Percentiles rank a stretch among this genome's conserved stretches.
These are phyloP conservation scores for Isurus oxyrinchus DNA, from an alignment of 2,113 vertebrate species.

Conservation along the genomic window DNA sequence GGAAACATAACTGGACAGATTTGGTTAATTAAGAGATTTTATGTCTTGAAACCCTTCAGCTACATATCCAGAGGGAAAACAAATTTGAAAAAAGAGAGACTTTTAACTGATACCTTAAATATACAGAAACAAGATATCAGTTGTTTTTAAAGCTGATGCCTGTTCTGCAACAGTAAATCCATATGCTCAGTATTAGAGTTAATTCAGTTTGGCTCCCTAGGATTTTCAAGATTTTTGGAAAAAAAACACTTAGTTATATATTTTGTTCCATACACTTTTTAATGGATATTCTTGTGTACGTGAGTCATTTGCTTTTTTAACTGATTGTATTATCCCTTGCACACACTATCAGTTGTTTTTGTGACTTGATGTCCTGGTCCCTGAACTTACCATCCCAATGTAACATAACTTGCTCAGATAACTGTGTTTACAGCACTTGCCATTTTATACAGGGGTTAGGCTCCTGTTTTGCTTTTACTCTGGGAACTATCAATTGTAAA, in stretches of 20 bases:
- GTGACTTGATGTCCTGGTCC: neutral
- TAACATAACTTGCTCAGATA: neutral
- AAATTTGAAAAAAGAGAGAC: neutral
- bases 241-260: neutral
- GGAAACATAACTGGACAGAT: neutral
- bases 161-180: neutral
- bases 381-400: neutral
- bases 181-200: constrained; percentile 3
- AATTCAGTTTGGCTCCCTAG: neutral
- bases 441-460: neutral
- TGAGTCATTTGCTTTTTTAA: neutral
- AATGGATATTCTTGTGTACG: neutral
- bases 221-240: neutral
- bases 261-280: neutral
- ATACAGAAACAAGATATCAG: too few species aligned
- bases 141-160: neutral
- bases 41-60: neutral
- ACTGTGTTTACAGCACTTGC: neutral
- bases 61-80: neutral
- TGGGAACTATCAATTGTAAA: neutral
- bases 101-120: neutral
- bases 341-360: neutral
- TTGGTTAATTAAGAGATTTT: neutral
- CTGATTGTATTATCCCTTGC: neutral
- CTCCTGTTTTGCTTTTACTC: neutral